These are phyloP conservation scores for Merops nubicus DNA, from an alignment of 2,113 vertebrate genomes.

Conservation along the genomic window DNA sequence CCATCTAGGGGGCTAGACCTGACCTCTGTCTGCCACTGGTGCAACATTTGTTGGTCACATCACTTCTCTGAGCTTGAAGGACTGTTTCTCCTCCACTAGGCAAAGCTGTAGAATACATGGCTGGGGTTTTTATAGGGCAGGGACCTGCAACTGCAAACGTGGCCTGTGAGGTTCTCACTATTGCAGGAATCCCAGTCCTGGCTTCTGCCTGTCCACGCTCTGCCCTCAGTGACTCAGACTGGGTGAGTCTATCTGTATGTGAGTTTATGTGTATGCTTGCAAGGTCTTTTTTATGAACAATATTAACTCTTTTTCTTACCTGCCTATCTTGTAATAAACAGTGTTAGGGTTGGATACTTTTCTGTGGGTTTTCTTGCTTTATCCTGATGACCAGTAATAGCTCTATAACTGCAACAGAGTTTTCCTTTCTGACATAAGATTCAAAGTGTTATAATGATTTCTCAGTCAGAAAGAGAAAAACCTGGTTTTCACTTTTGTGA, in stretches of 20 bases:
- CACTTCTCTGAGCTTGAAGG: not conserved
- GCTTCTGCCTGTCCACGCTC: not conserved
- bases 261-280: not conserved
- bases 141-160: not conserved
- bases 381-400: not conserved
- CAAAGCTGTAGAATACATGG: not conserved
- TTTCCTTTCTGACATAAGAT: not conserved
- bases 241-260: rapidly evolving
- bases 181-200: not conserved
- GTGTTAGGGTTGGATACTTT: not conserved
- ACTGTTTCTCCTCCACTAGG: not conserved
- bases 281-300: not conserved
- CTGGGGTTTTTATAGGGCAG: not conserved
- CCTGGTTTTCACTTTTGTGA: not conserved
- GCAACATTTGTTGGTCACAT: not conserved
- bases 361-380: not conserved
- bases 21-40: not conserved
- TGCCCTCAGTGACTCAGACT: not conserved
- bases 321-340: not conserved
- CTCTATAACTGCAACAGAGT: not conserved
- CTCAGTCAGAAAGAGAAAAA: not conserved
- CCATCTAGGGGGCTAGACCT: not conserved
- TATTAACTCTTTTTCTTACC: not conserved
- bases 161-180: not conserved
- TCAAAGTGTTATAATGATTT: not conserved